These are phyloP conservation scores for Scomberomorus guttatus DNA, from an alignment of 2,797 vertebrate genomes.

Conservation along the genomic window DNA sequence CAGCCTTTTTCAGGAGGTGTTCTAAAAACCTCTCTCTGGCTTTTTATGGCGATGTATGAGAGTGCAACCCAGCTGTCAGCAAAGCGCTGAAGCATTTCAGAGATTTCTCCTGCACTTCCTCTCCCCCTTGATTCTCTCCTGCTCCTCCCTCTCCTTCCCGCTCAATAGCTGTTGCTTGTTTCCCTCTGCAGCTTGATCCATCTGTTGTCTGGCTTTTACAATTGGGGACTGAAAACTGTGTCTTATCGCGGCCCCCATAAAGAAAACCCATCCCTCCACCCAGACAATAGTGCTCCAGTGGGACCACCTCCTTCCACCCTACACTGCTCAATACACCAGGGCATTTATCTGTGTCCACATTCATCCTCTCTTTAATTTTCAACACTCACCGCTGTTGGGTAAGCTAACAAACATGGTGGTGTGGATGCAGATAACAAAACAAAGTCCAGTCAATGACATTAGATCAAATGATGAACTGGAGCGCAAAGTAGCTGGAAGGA, in stretches of 20 bases:
- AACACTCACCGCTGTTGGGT: conserved; percentile 14
- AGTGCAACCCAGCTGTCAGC: conserved; percentile 64
- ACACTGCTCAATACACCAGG: conserved; percentile 23
- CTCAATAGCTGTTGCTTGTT: conserved; percentile 29
- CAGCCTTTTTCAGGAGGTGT: conserved; percentile 16
- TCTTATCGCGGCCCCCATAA: conserved; percentile 45
- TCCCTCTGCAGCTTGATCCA: conserved; percentile 50
- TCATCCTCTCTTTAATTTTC: conserved; percentile 42
- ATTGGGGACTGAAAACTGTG: conserved; percentile 44
- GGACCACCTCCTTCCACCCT: conserved; percentile 23
- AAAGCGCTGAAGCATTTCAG: conserved; percentile 65
- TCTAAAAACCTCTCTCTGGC: conserved; percentile 12
- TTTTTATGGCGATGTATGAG: conserved; percentile 38
- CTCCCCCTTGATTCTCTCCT: conserved; percentile 19
- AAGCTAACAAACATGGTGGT: conserved; percentile 17
- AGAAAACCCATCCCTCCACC: conserved; percentile 49
- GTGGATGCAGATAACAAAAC: conserved; percentile 9
- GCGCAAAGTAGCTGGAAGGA: conserved; percentile 22
- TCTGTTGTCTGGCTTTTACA: conserved; percentile 64
- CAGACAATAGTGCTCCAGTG: conserved; percentile 35
- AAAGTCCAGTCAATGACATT: conserved; percentile 19
- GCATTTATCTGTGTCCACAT: conserved; percentile 42
- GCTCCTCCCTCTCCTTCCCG: conserved; percentile 2
- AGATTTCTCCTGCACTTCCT: conserved; percentile 44
- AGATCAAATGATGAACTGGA: conserved; percentile 42